Base-by-base conservation (phyloP, 2,888 invertebrate species). In the Cryptocheilus praepositus region DNA sequence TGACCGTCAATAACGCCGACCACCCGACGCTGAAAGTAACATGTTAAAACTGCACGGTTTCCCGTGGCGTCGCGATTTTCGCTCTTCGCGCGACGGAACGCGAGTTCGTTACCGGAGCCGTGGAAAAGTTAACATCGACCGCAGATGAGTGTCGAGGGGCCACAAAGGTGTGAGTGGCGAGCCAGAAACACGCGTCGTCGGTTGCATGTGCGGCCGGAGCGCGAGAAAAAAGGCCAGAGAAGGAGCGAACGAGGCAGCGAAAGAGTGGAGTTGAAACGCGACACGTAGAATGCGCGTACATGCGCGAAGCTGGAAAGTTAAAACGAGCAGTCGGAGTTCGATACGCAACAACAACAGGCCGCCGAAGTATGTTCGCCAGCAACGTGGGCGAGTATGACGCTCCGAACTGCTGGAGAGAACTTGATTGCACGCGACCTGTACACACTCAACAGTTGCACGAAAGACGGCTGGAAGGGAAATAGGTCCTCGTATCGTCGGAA, bases 71-170 rank as follows among this genome's bases (percentile, higher is more conserved):
- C 28, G 43, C 43, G 44, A 60, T 55, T 36, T 18, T 28, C n/a
- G 4, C 15, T n/a, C n/a, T 16, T 58, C 19, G 21, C 52, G 44
- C n/a, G n/a, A n/a, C n/a, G n/a, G n/a, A n/a, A n/a, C 19, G 56
- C 13, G n/a, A 61, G 43, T 74, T 74, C 60, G 56, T 71, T 45
- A 63, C 46, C 60, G 56, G 55, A 25, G 51, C 19, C 2, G 56
- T 43, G 25, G 64, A 61, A 68, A 64, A 64, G 68, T 64, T 57
- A 57, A 46, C 52, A 45, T 46, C 18, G 4, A 44, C 3, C 55
- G n/a, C 56, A 55, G 43, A 68, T 64, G 61, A 68, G 62, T 46
- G 36, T 7, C 3, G 8, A 36, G 36, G 13, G 36, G 36, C 7
- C 36, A 36, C 36, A 11, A 36, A 36, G 36, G 8, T 7, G 3